These are phyloP conservation scores for Adelges cooleyi DNA, from an alignment of 1,140 invertebrate species.

Conservation along the genomic window DNA sequence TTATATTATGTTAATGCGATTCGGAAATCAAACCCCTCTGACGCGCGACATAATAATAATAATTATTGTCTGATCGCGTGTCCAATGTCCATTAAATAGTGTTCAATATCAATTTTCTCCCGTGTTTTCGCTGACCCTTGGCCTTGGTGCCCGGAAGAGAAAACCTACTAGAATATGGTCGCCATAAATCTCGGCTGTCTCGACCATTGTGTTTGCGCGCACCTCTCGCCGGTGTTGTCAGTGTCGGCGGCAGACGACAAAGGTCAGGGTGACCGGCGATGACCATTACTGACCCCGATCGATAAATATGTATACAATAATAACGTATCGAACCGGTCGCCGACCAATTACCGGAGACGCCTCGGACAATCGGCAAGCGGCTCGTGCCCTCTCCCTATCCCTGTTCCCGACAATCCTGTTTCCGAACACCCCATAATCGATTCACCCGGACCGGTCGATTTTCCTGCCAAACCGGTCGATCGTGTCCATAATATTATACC, in stretches of 20 bases:
- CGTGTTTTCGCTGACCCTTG: slow-evolving; percentile 9
- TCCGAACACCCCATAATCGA: neutral
- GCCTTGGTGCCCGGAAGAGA: slow-evolving; percentile 15
- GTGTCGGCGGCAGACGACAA: neutral
- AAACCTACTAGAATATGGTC: too few relatives aligned
- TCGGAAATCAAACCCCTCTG: too few relatives aligned
- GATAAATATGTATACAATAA: too few relatives aligned
- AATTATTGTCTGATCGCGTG: neutral
- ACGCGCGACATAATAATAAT: too few relatives aligned
- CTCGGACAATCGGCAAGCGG: slow-evolving; percentile 7
- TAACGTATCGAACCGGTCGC: neutral
- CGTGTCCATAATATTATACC: neutral
- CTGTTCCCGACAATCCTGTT: too few relatives aligned
- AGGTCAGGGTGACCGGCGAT: neutral
- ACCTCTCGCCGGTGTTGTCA: neutral
- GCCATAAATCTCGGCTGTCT: slow-evolving; percentile 8
- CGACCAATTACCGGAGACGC: slow-evolving; percentile 26
- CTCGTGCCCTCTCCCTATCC: neutral
- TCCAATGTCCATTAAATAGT: slow-evolving; percentile 22
- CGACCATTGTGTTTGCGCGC: neutral
- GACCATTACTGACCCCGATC: slow-evolving; percentile 16
- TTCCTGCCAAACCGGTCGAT: neutral
- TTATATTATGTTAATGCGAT: too few relatives aligned
- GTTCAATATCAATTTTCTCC: slow-evolving; percentile 25
- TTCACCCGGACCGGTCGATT: neutral